These are phyloP conservation scores for Stichodactyla helianthus DNA, from an alignment of 64 coral and sea anemone species.

Conservation along the genomic window DNA sequence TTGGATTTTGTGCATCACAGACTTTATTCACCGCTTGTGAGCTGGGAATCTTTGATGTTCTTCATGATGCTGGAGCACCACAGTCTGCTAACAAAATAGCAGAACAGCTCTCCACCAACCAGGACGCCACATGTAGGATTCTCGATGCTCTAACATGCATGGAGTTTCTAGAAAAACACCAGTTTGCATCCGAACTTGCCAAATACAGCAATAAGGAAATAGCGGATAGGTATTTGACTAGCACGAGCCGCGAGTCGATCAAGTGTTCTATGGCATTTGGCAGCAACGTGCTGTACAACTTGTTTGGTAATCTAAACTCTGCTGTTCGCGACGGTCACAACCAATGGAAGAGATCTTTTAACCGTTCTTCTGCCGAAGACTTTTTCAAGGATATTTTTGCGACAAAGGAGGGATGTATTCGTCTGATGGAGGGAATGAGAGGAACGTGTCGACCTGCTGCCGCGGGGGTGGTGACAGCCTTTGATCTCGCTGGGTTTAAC, in stretches of 20 bases:
- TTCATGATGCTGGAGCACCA: constrained; percentile 17
- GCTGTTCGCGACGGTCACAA: constrained; percentile 47
- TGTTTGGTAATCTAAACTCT: constrained; percentile 32
- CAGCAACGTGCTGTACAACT: constrained; percentile 7
- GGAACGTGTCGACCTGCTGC: constrained; percentile 13
- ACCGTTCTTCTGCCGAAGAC: constrained; percentile 6
- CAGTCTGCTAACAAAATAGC: constrained; percentile 25
- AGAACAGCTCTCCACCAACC: constrained; percentile 21
- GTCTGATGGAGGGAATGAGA: constrained; percentile 29
- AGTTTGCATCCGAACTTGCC: background rate
- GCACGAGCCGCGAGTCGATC: constrained; percentile 19
- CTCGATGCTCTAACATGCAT: constrained; percentile 40
- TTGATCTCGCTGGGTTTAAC: constrained; percentile 32
- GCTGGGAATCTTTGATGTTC: constrained; percentile 60
- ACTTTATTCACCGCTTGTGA: constrained; percentile 40
- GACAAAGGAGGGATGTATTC: constrained; percentile 11
- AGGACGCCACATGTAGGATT: constrained; percentile 27
- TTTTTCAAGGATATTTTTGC: constrained; percentile 12
- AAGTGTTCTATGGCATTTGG: background rate
- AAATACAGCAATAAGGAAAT: constrained; percentile 33
- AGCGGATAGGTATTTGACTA: constrained; percentile 14
- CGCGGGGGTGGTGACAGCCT: constrained; percentile 29
- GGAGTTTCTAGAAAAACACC: constrained; percentile 41
- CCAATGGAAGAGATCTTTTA: constrained; percentile 61
- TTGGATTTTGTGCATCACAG: constrained; percentile 36